These are phyloP conservation scores for Anagyrus pseudococci DNA, from an alignment of 2,888 invertebrate species.

Conservation along the genomic window DNA sequence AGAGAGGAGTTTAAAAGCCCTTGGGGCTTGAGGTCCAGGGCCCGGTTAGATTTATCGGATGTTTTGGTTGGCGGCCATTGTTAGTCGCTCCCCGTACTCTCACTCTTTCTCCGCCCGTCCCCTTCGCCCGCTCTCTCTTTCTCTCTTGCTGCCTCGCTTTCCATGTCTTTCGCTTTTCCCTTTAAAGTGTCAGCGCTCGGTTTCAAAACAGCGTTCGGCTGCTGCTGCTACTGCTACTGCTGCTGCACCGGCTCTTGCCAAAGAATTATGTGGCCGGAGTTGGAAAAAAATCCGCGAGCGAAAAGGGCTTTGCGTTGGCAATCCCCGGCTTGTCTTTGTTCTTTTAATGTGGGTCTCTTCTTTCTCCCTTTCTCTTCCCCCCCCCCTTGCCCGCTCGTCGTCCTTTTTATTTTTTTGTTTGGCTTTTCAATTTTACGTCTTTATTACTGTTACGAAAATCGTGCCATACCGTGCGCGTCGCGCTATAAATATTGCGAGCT, in stretches of 20 bases:
- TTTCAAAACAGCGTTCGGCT: conserved; percentile 30
- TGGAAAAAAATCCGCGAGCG: conserved; percentile 21
- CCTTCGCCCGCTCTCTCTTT: conserved; percentile 42
- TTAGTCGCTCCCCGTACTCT: conserved; percentile 48
- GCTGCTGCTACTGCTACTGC: not conserved
- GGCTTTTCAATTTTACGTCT: no score
- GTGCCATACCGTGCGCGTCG: not conserved
- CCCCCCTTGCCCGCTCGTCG: not conserved
- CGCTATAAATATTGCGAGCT: no score
- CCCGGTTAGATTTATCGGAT: conserved; percentile 62
- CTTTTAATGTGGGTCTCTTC: conserved; percentile 6
- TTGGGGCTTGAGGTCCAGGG: conserved; percentile 59
- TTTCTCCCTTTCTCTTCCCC: not conserved
- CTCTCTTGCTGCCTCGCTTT: conserved; percentile 26
- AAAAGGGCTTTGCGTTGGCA: conserved; percentile 11
- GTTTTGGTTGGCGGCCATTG: conserved; percentile 63
- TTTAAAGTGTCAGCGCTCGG: conserved; percentile 35
- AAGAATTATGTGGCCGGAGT: conserved; percentile 34
- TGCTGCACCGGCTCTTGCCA: conserved; percentile 15
- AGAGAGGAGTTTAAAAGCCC: conserved; percentile 60
- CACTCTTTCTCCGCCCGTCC: no score
- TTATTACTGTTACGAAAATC: not conserved
- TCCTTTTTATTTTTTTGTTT: no score
- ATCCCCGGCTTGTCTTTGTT: conserved; percentile 14
- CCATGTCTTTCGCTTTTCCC: conserved; percentile 40